A percentile compares a stretch with the other conserved stretches of the same genome.
Conservation (phyloP, 2,113 vertebrate species). For the Marmota flaviventris region DNA sequence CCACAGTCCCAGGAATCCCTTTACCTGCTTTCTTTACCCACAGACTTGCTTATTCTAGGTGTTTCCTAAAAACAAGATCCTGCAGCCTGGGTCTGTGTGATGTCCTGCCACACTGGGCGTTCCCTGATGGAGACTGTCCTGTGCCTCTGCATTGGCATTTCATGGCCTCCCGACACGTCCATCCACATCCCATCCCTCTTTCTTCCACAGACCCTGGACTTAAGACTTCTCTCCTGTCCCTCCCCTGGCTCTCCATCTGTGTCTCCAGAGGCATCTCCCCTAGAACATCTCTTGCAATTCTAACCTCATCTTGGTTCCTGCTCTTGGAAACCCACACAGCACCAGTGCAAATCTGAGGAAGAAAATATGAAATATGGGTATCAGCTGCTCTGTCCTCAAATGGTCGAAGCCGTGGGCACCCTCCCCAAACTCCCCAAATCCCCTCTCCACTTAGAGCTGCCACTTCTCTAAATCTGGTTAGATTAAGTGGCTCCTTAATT, state of each 20-base stretch:
- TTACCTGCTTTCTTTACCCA: neutral
- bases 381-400: neutral
- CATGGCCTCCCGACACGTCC: neutral
- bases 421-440: neutral
- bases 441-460: no score
- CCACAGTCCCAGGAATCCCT: no score
- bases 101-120: neutral
- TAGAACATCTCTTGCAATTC: fast-evolving
- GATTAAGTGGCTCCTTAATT: neutral
- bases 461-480: neutral
- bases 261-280: neutral
- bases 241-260: neutral
- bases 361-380: neutral
- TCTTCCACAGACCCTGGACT: no score
- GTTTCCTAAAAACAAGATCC: neutral
- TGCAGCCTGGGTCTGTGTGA: no score
- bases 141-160: neutral
- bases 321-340: neutral
- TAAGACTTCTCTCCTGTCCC: neutral
- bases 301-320: no score
- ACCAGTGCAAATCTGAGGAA: neutral
- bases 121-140: neutral
- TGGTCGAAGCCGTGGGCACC: no score
- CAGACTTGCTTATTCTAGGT: neutral
- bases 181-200: fast-evolving